Evolutionary conservation across 2,888 invertebrate species (phyloP).

Genomic region (Dascillus cervinus): DNA sequence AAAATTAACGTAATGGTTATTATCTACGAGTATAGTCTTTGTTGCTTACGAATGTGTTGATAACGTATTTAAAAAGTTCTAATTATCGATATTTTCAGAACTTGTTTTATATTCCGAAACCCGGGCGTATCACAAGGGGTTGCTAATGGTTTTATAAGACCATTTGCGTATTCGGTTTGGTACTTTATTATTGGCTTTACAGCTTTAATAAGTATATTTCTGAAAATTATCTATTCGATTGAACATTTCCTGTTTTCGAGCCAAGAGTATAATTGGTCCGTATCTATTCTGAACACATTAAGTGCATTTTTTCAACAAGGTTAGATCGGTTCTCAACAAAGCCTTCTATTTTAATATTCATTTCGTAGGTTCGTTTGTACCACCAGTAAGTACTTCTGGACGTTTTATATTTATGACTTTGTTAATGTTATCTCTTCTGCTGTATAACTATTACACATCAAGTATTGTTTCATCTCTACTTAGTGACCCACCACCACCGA

Average conservation of each 20-base stretch:
- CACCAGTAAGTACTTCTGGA: constrained; percentile 25
- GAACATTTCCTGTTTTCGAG: constrained; percentile 38
- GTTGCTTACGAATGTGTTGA: no score
- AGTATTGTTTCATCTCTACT: constrained; percentile 52
- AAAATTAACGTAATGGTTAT: no score
- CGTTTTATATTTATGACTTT: constrained; percentile 29
- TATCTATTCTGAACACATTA: constrained; percentile 36
- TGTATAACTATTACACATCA: constrained; percentile 54
- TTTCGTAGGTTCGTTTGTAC: constrained; percentile 26
- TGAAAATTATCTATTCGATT: constrained; percentile 35
- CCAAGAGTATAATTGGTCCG: constrained; percentile 41
- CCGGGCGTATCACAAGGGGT: constrained; percentile 25
- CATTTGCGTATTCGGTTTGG: constrained; percentile 42
- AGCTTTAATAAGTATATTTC: constrained; percentile 33
- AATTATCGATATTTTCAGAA: constrained; percentile 20
- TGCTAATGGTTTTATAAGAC: constrained; percentile 44
- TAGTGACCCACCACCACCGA: constrained; percentile 45
- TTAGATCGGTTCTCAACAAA: constrained; percentile 1
- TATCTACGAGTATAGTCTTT: no score
- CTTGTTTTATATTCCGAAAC: constrained; percentile 31
- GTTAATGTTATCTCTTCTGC: constrained; percentile 36
- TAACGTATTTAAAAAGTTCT: no score
- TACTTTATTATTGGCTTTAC: constrained; percentile 32
- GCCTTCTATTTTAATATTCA: no score
- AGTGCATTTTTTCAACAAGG: constrained; percentile 22